These are phyloP conservation scores for Lagocephalus sceleratus DNA, from an alignment of 2,797 vertebrate genomes.

Conservation along the genomic window DNA sequence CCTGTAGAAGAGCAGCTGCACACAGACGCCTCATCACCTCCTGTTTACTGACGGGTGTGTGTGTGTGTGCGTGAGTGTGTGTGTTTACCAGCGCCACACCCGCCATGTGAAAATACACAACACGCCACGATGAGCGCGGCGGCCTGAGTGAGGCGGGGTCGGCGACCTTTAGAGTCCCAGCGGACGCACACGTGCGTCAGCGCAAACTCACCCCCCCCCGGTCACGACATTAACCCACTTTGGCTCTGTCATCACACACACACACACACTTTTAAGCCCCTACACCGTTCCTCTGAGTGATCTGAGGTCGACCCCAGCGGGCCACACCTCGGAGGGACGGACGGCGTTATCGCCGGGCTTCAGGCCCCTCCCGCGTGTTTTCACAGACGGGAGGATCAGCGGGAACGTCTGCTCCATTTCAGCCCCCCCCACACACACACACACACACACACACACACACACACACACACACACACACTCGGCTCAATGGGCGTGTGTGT, in stretches of 20 bases:
- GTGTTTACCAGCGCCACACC: too few relatives aligned
- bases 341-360: not conserved
- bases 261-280: not conserved
- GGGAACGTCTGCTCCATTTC: slow-evolving; percentile 30
- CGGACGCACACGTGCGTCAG: too few relatives aligned
- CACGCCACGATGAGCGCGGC: too few relatives aligned
- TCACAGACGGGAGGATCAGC: not conserved
- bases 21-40: slow-evolving; percentile 16
- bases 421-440: slow-evolving; percentile 9
- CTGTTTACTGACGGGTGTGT: not conserved
- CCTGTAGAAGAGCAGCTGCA: slow-evolving; percentile 83
- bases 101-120: too few relatives aligned
- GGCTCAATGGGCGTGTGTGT: not conserved
- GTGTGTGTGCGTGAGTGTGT: too few relatives aligned
- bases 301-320: not conserved
- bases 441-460: slow-evolving; percentile 2
- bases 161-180: too few relatives aligned
- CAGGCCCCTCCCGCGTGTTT: not conserved
- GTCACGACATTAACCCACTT: too few relatives aligned
- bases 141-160: too few relatives aligned
- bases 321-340: too few relatives aligned
- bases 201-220: too few relatives aligned
- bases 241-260: not conserved
- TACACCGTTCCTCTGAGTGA: not conserved
- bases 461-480: not conserved